phyloP scores from a whole-genome alignment of 2,113 vertebrate genomes.

The Todiramphus saurophagus region DNA sequence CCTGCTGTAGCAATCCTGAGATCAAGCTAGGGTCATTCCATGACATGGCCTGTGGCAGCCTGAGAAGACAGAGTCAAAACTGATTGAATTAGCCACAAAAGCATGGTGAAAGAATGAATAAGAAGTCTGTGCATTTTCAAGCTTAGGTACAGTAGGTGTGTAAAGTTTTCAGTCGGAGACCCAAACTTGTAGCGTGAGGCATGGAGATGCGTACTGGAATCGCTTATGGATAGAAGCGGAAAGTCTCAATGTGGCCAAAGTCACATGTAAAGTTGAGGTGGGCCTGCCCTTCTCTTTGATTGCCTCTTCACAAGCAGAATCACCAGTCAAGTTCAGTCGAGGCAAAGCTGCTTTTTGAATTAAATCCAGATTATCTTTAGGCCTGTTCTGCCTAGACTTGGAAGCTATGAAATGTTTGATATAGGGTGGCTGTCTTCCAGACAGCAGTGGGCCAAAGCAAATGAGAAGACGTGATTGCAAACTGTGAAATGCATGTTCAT shows the following conservation, averaged over 20 bases:
- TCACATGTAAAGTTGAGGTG: background rate
- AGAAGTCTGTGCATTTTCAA: background rate
- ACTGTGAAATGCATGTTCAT: background rate
- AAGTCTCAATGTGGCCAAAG: background rate
- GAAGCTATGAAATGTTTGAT: background rate
- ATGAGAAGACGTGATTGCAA: slow-evolving; percentile 13
- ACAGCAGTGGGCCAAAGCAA: background rate
- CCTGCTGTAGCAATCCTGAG: background rate
- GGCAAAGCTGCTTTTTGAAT: background rate
- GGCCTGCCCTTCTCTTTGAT: background rate
- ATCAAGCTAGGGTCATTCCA: background rate
- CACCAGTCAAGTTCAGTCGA: background rate
- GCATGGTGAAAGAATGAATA: background rate
- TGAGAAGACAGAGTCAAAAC: background rate
- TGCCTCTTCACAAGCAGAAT: background rate
- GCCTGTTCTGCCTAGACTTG: background rate
- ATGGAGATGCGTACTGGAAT: background rate
- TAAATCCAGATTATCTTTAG: background rate
- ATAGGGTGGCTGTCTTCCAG: background rate
- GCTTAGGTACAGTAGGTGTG: background rate
- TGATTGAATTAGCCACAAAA: background rate
- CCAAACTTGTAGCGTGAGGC: background rate
- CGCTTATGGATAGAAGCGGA: background rate
- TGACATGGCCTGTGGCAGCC: accelerated
- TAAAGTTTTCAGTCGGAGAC: background rate